Base-by-base conservation (phyloP, 2,113 vertebrate species). In the Rhinichthys klamathensis region DNA sequence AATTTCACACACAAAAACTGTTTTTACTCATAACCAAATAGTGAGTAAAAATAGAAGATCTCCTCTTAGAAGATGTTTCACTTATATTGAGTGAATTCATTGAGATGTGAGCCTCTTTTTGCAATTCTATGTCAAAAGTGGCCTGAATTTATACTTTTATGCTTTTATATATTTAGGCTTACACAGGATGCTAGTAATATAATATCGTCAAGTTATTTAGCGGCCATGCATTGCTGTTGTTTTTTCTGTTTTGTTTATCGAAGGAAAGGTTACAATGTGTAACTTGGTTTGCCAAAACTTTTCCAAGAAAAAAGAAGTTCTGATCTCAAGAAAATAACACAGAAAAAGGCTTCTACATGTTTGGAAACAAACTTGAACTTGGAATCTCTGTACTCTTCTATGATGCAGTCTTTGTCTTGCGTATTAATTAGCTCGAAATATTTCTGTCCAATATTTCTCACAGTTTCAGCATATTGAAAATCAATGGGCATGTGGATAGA, bases 381-480 rank as follows among this genome's bases (percentile, higher is more conserved):
- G 65, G 51, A 56, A 56, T 56, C 6, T 2, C 51, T 56, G 6
- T 56, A 56, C 6, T 56, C 16, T 4, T 38, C 32, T 44, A 16
- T 46, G 41, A 46, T 25, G 12, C 41, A 11, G 18, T 73, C 23
- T n/a, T 46, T 46, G 23, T 46, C 12, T 73, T 46, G 41, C 2
- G 5, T 46, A 73, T 73, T 73, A 73, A 73, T 46, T 73, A 46
- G 23, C 41, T 73, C 70, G 25, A 25, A 73, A 73, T 46, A 73
- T 70, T 23, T 23, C 67, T 25, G 70, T 73, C 38, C 70, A 44
- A 46, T 73, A 73, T 46, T 73, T 70, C 67, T 70, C 67, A 70
- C 67, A 70, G 67, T 9, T n/a, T 73, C 70, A 73, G 70, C 70
- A 41, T 44, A 73, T 44, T 44, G 70, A 46, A 46, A 73, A 73